Percentiles rank a stretch among this genome's conserved stretches.
These are phyloP conservation scores for Bombylius discolor DNA, from an alignment of 2,888 invertebrate genomes.

Conservation along the genomic window DNA sequence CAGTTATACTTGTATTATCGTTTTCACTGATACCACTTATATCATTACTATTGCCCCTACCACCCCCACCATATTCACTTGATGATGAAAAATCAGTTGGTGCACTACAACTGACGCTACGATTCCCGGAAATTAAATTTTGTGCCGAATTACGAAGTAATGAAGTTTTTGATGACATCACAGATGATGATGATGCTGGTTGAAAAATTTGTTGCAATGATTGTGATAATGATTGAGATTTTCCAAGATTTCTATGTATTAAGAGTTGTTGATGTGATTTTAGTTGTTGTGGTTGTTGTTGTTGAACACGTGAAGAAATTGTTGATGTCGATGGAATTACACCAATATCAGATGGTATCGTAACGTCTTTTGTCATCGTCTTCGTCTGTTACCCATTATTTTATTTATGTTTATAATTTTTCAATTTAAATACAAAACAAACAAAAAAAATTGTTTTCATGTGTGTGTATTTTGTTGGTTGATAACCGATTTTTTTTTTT, in stretches of 20 bases:
- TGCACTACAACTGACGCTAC: not conserved
- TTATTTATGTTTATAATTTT: not conserved
- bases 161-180: not conserved
- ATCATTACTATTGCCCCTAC: not conserved
- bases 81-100: not conserved
- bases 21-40: not conserved
- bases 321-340: not conserved
- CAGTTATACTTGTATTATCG: not conserved
- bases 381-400: not conserved
- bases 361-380: not conserved
- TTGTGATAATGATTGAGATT: constrained; percentile 16
- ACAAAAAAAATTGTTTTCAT: too few species aligned
- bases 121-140: not conserved
- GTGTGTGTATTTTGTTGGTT: too few species aligned
- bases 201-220: constrained; percentile 19
- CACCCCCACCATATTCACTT: not conserved
- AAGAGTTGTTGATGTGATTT: not conserved
- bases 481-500: too few species aligned
- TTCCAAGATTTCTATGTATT: not conserved
- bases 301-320: not conserved
- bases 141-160: not conserved
- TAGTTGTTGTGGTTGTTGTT: not conserved
- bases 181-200: constrained; percentile 2
- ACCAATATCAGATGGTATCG: not conserved
- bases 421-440: not conserved